A percentile compares a stretch with the other conserved stretches of the same genome.
These are phyloP conservation scores for Anisognathus igniventris DNA, from an alignment of 2,797 vertebrate species.

Conservation along the genomic window DNA sequence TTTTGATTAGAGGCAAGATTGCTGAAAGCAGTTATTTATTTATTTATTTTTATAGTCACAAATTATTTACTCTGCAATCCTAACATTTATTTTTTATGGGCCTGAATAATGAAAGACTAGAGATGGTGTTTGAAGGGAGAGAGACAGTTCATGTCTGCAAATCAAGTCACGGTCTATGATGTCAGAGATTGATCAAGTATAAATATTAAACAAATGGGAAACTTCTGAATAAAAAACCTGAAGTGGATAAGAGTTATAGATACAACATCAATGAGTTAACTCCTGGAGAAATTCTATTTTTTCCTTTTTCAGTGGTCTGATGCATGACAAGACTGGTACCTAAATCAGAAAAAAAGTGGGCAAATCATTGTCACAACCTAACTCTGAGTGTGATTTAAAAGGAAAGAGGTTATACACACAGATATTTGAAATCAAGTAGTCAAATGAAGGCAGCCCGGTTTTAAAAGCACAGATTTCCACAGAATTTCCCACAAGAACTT, in stretches of 20 bases:
- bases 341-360: neutral
- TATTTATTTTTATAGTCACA: neutral
- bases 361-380: neutral
- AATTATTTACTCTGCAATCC: neutral
- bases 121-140: neutral
- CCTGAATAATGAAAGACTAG: neutral
- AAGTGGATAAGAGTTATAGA: neutral
- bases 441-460: neutral
- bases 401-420: neutral
- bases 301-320: neutral
- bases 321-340: fast-evolving
- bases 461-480: neutral
- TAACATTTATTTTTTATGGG: neutral
- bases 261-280: neutral
- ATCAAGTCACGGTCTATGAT: neutral
- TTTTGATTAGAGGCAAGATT: constrained; percentile 3
- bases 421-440: neutral
- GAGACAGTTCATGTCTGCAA: neutral
- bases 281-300: neutral
- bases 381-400: neutral
- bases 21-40: neutral
- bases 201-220: neutral
- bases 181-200: neutral
- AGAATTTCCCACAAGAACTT: neutral
- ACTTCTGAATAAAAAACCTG: neutral